Percentiles rank a stretch among this genome's conserved stretches.
These are phyloP conservation scores for Porites cylindrica DNA, from an alignment of 92 coral and sea anemone genomes.

Conservation along the genomic window DNA sequence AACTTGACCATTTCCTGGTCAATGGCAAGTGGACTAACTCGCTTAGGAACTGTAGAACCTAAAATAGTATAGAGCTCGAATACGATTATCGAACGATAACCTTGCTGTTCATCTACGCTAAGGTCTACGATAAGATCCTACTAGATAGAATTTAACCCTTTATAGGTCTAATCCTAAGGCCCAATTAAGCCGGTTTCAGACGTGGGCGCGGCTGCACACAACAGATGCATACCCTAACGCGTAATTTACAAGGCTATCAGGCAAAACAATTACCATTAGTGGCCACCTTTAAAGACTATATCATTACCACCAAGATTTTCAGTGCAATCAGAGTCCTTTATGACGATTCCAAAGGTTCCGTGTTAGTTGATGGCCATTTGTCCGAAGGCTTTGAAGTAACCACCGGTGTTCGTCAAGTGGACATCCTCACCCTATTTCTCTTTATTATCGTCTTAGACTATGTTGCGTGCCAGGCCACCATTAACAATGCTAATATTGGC, in stretches of 20 bases:
- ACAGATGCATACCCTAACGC: neutral
- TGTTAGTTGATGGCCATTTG: neutral
- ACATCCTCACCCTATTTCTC: conserved; percentile 1
- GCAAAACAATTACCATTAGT: conserved; percentile 18
- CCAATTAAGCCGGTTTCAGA: too few species aligned
- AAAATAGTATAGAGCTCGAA: too few species aligned
- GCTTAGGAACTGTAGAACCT: too few species aligned
- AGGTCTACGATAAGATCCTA: neutral
- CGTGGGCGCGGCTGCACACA: too few species aligned
- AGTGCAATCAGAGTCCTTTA: conserved; percentile 7
- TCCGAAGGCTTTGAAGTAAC: conserved; percentile 13
- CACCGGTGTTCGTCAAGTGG: conserved; percentile 16
- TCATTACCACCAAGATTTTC: neutral
- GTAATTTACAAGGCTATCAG: conserved; percentile 12
- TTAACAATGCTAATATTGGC: neutral
- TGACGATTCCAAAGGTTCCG: neutral
- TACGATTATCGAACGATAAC: neutral
- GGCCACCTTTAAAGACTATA: conserved; percentile 10
- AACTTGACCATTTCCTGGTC: too few species aligned
- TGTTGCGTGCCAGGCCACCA: neutral
- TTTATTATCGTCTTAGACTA: too few species aligned
- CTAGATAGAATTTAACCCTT: too few species aligned
- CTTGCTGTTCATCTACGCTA: neutral
- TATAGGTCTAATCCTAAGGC: conserved; percentile 4
- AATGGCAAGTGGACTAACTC: too few species aligned